These are phyloP conservation scores for Heteromyza rotundicornis DNA, from an alignment of 2,888 invertebrate species.

Conservation along the genomic window DNA sequence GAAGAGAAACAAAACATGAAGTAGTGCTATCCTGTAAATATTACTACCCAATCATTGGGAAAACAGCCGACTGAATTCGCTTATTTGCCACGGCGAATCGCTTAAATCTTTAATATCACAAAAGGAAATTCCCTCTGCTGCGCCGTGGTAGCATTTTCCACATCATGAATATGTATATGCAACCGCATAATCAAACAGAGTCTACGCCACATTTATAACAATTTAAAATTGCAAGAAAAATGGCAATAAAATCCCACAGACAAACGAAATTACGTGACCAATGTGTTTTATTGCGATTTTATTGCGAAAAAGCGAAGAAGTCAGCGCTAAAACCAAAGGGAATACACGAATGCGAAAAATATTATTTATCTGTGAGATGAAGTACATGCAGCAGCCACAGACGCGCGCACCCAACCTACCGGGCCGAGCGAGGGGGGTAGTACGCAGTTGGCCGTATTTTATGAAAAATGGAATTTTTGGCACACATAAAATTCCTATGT, in stretches of 20 bases:
- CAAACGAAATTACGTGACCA: conserved; percentile 63
- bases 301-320: conserved; percentile 52
- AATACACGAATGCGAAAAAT: background rate
- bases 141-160: conserved; percentile 43
- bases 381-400: background rate
- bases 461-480: conserved; percentile 18
- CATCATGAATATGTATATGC: conserved; percentile 48
- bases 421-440: background rate
- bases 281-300: conserved; percentile 63
- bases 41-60: no score
- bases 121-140: no score
- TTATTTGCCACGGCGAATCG: no score
- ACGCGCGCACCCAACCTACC: background rate
- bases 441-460: conserved; percentile 22
- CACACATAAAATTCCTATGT: conserved; percentile 17
- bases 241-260: conserved; percentile 63
- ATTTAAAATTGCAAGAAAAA: conserved; percentile 55
- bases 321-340: conserved; percentile 27
- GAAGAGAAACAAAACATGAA: no score
- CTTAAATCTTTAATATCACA: no score
- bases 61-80: no score
- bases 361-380: conserved; percentile 12
- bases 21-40: no score
- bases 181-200: conserved; percentile 37
- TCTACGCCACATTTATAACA: conserved; percentile 55